These are phyloP conservation scores for Speoplatyrhinus poulsoni DNA, from an alignment of 2,113 vertebrate genomes.

Conservation along the genomic window DNA sequence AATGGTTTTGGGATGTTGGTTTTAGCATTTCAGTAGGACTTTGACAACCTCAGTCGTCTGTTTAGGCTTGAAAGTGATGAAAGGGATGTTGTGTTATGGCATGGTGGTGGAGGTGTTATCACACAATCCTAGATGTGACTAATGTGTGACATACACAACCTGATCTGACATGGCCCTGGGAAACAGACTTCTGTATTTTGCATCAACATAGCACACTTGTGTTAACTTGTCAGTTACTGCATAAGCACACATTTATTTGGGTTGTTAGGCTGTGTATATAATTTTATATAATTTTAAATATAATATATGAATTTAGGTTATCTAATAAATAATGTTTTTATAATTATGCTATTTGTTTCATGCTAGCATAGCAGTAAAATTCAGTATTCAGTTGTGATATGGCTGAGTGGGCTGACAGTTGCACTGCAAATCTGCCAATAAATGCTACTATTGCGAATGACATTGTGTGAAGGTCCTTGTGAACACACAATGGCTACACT, in stretches of 20 bases:
- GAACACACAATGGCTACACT: slow-evolving; percentile 64
- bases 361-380: slow-evolving; percentile 34
- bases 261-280: not conserved
- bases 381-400: slow-evolving; percentile 49
- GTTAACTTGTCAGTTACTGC: not conserved
- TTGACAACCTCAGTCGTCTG: slow-evolving; percentile 26
- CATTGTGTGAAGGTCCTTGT: slow-evolving; percentile 57
- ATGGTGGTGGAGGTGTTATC: not conserved
- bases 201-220: slow-evolving; percentile 5
- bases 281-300: not conserved
- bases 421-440: slow-evolving; percentile 45
- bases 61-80: slow-evolving; percentile 45
- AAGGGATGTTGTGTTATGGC: not conserved
- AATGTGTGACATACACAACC: not conserved
- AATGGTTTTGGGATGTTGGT: slow-evolving; percentile 23
- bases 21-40: slow-evolving; percentile 38
- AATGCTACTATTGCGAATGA: slow-evolving; percentile 48
- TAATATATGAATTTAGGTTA: not conserved
- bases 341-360: slow-evolving; percentile 1
- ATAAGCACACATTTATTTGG: not conserved
- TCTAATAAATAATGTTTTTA: slow-evolving; percentile 1
- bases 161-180: not conserved
- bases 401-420: slow-evolving; percentile 29
- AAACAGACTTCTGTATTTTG: not conserved
- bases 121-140: not conserved